Base-by-base conservation (phyloP, 2,888 invertebrate genomes). In the Sialis lutaria region DNA sequence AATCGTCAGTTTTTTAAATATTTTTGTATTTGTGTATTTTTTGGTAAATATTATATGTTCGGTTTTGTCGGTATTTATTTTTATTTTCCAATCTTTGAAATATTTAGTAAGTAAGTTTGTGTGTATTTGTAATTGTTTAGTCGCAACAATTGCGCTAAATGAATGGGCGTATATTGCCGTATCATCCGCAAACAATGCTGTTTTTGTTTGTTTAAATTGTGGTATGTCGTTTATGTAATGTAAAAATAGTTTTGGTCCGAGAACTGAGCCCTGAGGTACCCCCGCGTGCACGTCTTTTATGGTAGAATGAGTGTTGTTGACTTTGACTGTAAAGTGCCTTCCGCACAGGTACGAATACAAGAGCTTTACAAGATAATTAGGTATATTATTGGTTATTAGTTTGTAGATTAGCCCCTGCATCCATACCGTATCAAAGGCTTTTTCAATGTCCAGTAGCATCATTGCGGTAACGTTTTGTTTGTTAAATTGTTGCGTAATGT, bases 361-460 rank as follows among this genome's bases (percentile, higher is more conserved):
- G 2, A 42, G 42, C 2, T 13, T 4, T 22, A 42, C 22, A 30
- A 42, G n/a, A 2, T 12, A 22, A 22, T 22, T 4, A 4, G 22
- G 22, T 2, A 22, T 22, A 2, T 22, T 22, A n/a, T 22, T 22
- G 22, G 2, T 22, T 22, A 22, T 22, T 2, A 22, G 22, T 22
- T 22, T 22, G 22, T 22, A 4, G 2, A 22, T 2, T 22, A 22
- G 4, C 2, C 22, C 22, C n/a, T 55, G 49, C n/a, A 55, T 53
- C 56, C 59, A 59, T 0, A 60, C 58, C 39, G 22, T 22, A 4
- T 22, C 22, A 4, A 22, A 22, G 2, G 22, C 22, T 4, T 22
- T 22, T 22, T 22, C 22, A 22, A 22, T 22, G 22, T 22, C 22
- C 22, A 22, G 22, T 22, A 22, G 22, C 4, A 4, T 22, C 51